Evolutionary conservation across 2,113 vertebrate species (phyloP), one percentile per base, ranked within the genome.

Genomic region (Motacilla tschutschensis): DNA sequence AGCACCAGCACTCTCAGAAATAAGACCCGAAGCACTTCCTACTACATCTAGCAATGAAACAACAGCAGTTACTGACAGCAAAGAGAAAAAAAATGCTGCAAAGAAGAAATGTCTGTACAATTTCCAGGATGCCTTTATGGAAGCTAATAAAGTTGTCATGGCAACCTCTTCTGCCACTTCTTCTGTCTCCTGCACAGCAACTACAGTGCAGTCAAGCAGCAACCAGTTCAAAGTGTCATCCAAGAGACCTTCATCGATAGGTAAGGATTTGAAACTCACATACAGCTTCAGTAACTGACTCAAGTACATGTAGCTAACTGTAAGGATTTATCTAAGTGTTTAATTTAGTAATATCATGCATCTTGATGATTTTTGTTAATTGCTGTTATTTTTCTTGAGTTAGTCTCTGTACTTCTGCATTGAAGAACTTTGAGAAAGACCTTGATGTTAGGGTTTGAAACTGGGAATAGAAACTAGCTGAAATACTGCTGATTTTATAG

Each of bases 21-120:
- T 97, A 43, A 95, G 96, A 79, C 95, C 97, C 0, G 98, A 99
- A 83, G 94, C 97, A 57, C 97, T 98, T 92, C 98, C 98, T n/a
- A 96, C 98, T 33, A 96, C 97, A 31, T 94, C 98, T 44, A 97
- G 97, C 90, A 97, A 91, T 20, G 97, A 98, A 83, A 91, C 94
- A 74, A 92, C 97, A 35, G 85, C 96, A 28, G 95, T 95, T 33
- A 86, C 95, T 26, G 98, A 99, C 54, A 96, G 97, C 91, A 99
- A 98, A 91, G 98, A 99, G 95, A 99, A 98, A 92, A 99, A 98
- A 96, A 98, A 94, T 31, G 90, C 97, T 66, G 97, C 97, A 60
- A 99, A 99, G 96, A 99, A 99, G 97, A 99, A 99, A 95, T 99
- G 99, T 97, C 97, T 99, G 65, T 99, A 99, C 94, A 99, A 98